A percentile compares a stretch with the other conserved stretches of the same genome.
These are phyloP conservation scores for Empidonax traillii DNA, from an alignment of 2,113 vertebrate species.

Conservation along the genomic window DNA sequence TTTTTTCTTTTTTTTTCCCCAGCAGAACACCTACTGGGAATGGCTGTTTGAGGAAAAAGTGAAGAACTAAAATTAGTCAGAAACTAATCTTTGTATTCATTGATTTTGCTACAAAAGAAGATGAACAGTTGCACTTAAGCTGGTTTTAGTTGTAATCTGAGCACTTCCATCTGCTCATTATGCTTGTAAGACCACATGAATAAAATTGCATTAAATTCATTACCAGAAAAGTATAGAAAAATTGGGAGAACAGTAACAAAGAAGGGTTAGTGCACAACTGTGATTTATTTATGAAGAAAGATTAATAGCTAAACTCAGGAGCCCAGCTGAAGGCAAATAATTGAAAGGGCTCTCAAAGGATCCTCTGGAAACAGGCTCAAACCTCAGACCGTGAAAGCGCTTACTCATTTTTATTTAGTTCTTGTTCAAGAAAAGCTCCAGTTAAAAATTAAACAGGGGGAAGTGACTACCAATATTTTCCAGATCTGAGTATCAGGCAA, in stretches of 20 bases:
- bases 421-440: background rate
- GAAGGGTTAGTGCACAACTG: background rate
- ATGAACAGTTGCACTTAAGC: background rate
- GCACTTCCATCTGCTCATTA: background rate
- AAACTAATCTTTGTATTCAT: background rate
- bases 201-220: background rate
- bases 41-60: background rate
- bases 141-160: background rate
- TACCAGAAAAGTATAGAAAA: background rate
- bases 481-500: background rate
- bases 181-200: background rate
- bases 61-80: background rate
- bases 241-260: background rate
- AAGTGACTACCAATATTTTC: slow-evolving; percentile 8
- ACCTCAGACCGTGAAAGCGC: background rate
- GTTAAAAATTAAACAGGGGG: slow-evolving; percentile 7
- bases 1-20: too few species aligned
- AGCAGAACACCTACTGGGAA: background rate
- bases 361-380: background rate
- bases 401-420: slow-evolving; percentile 32
- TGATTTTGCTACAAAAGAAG: slow-evolving; percentile 5
- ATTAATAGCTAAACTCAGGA: slow-evolving; percentile 22
- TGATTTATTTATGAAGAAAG: slow-evolving; percentile 25
- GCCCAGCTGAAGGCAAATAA: slow-evolving; percentile 21
- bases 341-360: slow-evolving; percentile 14